phyloP scores from a whole-genome alignment of 2,888 invertebrate species.

The Ophonus ardosiacus region DNA sequence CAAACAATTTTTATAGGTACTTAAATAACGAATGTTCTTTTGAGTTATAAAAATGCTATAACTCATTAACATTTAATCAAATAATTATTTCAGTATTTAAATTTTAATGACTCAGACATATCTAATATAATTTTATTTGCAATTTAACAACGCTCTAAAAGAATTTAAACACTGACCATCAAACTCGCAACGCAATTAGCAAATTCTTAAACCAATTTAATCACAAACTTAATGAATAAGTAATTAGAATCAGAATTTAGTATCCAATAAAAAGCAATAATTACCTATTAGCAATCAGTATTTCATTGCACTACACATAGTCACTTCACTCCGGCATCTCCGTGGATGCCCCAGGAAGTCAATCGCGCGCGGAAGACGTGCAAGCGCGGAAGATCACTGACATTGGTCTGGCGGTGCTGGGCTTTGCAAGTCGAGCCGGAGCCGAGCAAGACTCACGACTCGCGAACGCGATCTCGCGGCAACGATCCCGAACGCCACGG shows the following conservation, averaged over 20 bases:
- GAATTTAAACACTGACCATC: background rate
- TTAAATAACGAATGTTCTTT: no score
- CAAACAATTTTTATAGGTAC: no score
- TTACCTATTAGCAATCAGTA: background rate
- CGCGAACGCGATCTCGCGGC: constrained; percentile 63
- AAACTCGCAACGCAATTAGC: background rate
- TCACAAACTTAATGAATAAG: background rate
- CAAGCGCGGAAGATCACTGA: constrained; percentile 59
- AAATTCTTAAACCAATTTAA: constrained; percentile 24
- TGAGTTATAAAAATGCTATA: no score
- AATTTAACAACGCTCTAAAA: no score
- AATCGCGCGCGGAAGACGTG: constrained; percentile 43
- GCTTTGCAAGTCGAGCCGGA: constrained; percentile 68
- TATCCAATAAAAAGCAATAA: background rate
- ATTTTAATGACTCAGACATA: no score
- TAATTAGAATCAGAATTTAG: background rate
- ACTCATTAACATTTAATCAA: no score
- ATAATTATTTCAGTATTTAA: no score
- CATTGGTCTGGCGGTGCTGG: constrained; percentile 65
- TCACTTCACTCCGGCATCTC: background rate
- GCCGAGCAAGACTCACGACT: background rate
- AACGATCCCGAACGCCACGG: constrained; percentile 66
- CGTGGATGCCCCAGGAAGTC: constrained; percentile 52
- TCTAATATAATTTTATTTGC: no score
- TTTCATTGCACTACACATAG: background rate